Base-by-base conservation (phyloP, 2,113 vertebrate genomes). In the Cathartes aura region DNA sequence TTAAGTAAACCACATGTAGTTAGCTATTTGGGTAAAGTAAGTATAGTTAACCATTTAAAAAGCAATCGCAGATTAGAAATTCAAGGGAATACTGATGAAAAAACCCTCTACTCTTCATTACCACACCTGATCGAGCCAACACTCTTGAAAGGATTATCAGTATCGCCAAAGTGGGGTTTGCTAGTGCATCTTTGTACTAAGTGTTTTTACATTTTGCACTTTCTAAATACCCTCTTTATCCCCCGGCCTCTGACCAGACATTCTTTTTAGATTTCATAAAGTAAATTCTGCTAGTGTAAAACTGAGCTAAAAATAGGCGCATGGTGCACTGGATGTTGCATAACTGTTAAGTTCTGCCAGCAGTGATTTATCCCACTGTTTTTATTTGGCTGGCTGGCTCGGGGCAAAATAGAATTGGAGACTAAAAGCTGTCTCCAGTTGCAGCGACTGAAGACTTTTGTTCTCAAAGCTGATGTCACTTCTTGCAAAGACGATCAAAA, bases 351-450 rank as follows among this genome's bases (percentile, higher is more conserved):
- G 55, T 84, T 91, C 88, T 97, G 97, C 97, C 96, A 97, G 92
- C 92, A 93, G 87, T 96, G 93, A 97, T 96, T 97, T 96, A 96
- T 95, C 85, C 62, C 8, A 18, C 86, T 93, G 93, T 90, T 97
- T 96, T 80, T 89, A 81, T 96, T 96, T 96, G 89, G 78, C 95
- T 93, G 90, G 42, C 84, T 95, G 87, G 90, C 93, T 96, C 11
- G 8, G 81, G 74, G 92, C 78, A 90, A 93, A 93, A 95, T 24
- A 89, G 86, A 93, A 79, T 74, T 74, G 85, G 85, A 97, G 96
- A 93, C 91, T 78, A 91, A 95, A 94, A 84, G 75, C 82, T 88
- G 93, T 92, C 86, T 94, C 78, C 81, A 74, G 56, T 60, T 94
- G 70, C 79, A 89, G 80, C 15, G 24, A 53, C 15, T 83, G 86